Conservation (phyloP, 2,113 vertebrate genomes). For the Pangasianodon hypophthalmus region DNA sequence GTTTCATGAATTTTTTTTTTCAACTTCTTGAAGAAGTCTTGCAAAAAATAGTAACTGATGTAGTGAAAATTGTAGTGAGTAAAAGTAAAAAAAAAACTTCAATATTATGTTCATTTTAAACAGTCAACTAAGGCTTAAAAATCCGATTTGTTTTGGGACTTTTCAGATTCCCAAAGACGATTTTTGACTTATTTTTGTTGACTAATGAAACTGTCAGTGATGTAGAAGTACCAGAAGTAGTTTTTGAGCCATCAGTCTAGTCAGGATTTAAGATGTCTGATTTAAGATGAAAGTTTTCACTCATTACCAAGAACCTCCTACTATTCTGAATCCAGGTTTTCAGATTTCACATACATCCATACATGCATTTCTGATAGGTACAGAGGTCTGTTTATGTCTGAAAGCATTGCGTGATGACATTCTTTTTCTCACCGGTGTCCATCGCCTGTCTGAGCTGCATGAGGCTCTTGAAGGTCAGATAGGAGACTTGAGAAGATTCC, state of each 20-base stretch:
- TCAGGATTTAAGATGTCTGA: background rate
- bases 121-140: background rate
- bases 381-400: background rate
- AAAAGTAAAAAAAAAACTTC: background rate
- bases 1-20: no score
- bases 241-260: background rate
- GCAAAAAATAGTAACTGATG: background rate
- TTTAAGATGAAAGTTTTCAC: background rate
- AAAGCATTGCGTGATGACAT: background rate
- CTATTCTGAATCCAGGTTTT: background rate
- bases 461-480: conserved; percentile 90
- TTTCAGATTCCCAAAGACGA: background rate
- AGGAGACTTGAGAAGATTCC: conserved; percentile 82
- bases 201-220: background rate
- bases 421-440: conserved; percentile 74
- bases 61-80: background rate
- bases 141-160: background rate
- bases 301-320: background rate
- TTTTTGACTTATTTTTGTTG: background rate
- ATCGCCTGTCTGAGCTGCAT: conserved; percentile 78
- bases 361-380: background rate
- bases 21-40: no score
- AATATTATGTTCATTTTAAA: no score
- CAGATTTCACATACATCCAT: background rate
- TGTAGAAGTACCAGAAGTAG: background rate